A percentile compares a stretch with the other conserved stretches of the same genome.
Conservation (phyloP, 2,113 vertebrate genomes). For the Siphamia tubifer region DNA sequence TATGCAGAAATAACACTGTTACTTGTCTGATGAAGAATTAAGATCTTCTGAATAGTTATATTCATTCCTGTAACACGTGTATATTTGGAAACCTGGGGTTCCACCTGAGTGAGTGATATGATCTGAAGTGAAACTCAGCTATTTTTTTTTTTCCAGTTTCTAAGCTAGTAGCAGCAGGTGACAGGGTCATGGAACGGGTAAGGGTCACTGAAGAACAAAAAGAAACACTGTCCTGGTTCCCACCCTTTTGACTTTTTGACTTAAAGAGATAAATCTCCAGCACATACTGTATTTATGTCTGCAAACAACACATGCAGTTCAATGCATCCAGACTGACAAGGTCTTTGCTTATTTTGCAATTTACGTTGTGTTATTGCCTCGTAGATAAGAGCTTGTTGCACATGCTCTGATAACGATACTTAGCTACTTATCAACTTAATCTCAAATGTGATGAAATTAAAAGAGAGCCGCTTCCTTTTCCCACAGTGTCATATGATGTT, state of each 20-base stretch:
- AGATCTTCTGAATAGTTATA: constrained; percentile 15
- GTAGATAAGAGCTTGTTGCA: neutral
- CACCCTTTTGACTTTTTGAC: no score
- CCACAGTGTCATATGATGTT: neutral
- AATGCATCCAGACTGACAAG: neutral
- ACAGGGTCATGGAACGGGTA: neutral
- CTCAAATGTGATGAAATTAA: neutral
- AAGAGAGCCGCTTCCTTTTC: neutral
- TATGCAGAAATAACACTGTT: no score
- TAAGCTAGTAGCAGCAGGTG: constrained; percentile 12
- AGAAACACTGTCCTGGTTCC: no score
- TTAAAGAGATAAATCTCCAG: no score
- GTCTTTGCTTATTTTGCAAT: neutral
- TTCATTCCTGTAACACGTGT: constrained; percentile 37
- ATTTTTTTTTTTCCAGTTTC: neutral
- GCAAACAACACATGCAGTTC: neutral
- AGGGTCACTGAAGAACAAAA: neutral
- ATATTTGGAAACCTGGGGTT: constrained; percentile 32
- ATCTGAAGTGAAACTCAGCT: constrained; percentile 22
- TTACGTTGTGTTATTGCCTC: neutral
- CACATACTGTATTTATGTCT: no score
- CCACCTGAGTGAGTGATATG: neutral
- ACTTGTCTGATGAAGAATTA: no score
- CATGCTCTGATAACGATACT: neutral
- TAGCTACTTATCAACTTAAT: neutral